A percentile compares a stretch with the other conserved stretches of the same genome.
Evolutionary conservation across 1,140 invertebrate species (phyloP).

Genomic region (Nasonia longicornis): DNA sequence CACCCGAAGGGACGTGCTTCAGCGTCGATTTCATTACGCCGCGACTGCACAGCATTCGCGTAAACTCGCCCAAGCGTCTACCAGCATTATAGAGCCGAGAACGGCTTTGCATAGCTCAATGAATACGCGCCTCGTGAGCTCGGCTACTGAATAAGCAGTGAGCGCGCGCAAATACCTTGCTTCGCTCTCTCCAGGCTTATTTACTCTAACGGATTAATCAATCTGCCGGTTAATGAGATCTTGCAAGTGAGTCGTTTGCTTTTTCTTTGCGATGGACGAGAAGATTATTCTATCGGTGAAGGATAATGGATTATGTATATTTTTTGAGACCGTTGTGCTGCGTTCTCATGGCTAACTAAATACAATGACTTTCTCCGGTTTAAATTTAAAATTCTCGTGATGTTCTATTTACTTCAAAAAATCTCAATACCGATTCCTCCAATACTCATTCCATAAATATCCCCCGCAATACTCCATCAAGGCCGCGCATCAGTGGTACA

Average conservation of each 20-base stretch:
- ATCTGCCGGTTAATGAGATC: slow-evolving; percentile 9
- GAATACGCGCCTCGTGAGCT: not conserved
- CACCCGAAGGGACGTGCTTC: not conserved
- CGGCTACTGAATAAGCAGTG: too few relatives aligned
- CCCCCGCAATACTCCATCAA: slow-evolving; percentile 25
- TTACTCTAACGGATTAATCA: not conserved
- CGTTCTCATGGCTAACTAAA: too few relatives aligned
- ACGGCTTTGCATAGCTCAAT: not conserved
- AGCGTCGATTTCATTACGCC: slow-evolving; percentile 14
- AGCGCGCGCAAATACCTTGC: too few relatives aligned
- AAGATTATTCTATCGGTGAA: not conserved
- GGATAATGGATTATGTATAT: not conserved
- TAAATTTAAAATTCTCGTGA: too few relatives aligned
- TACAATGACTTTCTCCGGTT: too few relatives aligned
- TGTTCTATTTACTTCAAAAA: too few relatives aligned
- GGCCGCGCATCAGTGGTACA: not conserved
- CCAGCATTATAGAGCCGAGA: not conserved
- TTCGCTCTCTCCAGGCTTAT: not conserved
- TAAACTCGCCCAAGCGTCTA: not conserved
- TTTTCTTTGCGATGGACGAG: not conserved
- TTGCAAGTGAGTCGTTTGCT: not conserved
- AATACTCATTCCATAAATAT: not conserved
- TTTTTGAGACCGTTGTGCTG: too few relatives aligned
- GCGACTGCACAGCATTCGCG: not conserved
- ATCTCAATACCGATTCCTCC: too few relatives aligned